A percentile compares a stretch with the other conserved stretches of the same genome.
Evolutionary conservation across 2,888 invertebrate species (phyloP).

Genomic region (Thymelicus lineola): DNA sequence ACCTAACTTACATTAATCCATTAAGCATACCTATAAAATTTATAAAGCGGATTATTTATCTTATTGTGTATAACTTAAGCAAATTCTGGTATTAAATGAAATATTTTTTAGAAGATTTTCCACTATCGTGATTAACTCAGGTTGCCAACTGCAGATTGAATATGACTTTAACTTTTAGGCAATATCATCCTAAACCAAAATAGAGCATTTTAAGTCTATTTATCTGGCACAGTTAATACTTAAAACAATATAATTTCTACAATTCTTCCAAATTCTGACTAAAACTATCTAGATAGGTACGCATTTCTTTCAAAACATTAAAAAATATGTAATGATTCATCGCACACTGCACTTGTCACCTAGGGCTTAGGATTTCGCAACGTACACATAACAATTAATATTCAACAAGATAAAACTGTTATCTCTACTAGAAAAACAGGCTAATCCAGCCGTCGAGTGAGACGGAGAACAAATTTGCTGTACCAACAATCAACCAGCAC

Average conservation of each 20-base stretch:
- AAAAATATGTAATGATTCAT: constrained; percentile 40
- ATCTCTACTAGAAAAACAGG: constrained; percentile 78
- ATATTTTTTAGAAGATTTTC: no score
- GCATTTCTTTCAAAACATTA: constrained; percentile 14
- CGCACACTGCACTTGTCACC: constrained; percentile 40
- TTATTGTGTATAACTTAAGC: no score
- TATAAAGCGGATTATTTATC: no score
- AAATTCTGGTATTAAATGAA: no score
- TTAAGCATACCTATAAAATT: no score
- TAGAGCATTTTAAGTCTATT: background rate
- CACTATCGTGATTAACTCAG: no score
- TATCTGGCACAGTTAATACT: no score
- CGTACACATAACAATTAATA: constrained; percentile 67
- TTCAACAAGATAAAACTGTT: constrained; percentile 72
- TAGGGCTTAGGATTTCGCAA: constrained; percentile 56
- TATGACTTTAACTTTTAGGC: no score
- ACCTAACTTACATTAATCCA: background rate
- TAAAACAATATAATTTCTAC: background rate
- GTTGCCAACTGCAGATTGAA: no score
- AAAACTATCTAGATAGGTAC: background rate
- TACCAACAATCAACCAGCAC: constrained; percentile 76
- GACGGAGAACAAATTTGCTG: constrained; percentile 81
- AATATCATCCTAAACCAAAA: no score
- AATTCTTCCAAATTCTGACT: background rate
- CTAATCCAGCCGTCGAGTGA: constrained; percentile 74